Base-by-base conservation (phyloP, 2,888 invertebrate species). In the Drosophila picticornis region DNA sequence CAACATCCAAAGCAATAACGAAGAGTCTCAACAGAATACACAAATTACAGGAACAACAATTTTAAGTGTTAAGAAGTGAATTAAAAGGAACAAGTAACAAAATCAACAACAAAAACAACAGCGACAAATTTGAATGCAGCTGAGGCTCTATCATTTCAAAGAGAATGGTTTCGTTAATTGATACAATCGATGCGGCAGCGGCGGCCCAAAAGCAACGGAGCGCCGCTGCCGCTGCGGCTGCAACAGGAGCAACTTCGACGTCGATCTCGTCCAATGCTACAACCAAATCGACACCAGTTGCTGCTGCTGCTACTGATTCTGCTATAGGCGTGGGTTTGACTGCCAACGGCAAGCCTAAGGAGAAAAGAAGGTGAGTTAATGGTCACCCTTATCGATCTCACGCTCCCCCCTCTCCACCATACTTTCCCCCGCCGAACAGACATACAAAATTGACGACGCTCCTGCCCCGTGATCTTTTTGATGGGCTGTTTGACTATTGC, bases 311-410 rank as follows among this genome's bases (percentile, higher is more conserved):
- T 55, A 34, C 71, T 61, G 51, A 59, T 13, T n/a, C 70, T 55
- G 46, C 64, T 22, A 59, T 76, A 61, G 72, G 70, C 56, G 80
- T 72, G 34, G 81, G 81, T 59, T 74, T 91, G 61, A 92, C 91
- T 58, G 90, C 88, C 60, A 88, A 83, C 70, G 91, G 91, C 55
- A 93, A 93, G 91, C 94, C 95, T 80, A 96, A 95, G 94, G 96
- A 96, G 91, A 96, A 96, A 94, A 94, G 96, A 93, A 95, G 96
- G 96, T 96, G 93, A 95, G 91, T 78, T 57, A 31, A 62, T 67
- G 29, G 36, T 38, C 48, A 66, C 13, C 25, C 38, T 19, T 36
- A 40, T 36, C n/a, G 4, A n/a, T 46, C 46, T 22, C 27, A 11
- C 13, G 2, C 36, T 22, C 4, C 4, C 25, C 1, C 4, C 32